Evolutionary conservation across 2,888 invertebrate genomes (phyloP).

Genomic region (Alentia gelatinosa): DNA sequence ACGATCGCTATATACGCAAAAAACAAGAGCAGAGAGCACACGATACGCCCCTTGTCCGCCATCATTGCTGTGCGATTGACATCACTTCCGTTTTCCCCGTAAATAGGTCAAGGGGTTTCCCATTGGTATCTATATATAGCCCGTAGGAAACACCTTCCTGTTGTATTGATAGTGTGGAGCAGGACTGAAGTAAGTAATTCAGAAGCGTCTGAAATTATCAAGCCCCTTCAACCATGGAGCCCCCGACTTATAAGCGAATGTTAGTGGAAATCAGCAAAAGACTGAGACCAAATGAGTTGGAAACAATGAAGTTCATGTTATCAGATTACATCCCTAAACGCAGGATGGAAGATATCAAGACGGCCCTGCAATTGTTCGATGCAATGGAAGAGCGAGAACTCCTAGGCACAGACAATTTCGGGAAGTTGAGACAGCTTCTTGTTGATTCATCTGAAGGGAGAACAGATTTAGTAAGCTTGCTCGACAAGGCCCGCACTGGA

Average conservation of each 20-base stretch:
- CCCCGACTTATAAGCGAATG: constrained; percentile 63
- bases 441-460: constrained; percentile 65
- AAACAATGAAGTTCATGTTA: constrained; percentile 60
- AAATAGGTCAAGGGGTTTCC: neutral
- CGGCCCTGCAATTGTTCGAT: constrained; percentile 66
- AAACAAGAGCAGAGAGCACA: neutral
- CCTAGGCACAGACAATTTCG: constrained; percentile 62
- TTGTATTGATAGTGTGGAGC: neutral
- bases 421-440: constrained; percentile 65
- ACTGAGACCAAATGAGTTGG: constrained; percentile 65
- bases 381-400: constrained; percentile 69
- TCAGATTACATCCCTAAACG: constrained; percentile 57
- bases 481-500: constrained; percentile 56
- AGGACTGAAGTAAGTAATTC: neutral
- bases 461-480: constrained; percentile 64
- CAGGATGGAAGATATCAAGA: constrained; percentile 62
- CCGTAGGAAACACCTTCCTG: neutral
- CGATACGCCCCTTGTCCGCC: neutral
- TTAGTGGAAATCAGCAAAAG: constrained; percentile 64
- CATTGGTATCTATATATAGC: neutral
- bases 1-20: neutral
- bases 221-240: neutral
- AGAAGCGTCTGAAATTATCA: neutral
- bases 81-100: constrained; percentile 8
- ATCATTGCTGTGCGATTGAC: constrained; percentile 5